These are phyloP conservation scores for Diarsia dahlii DNA, from an alignment of 2,888 invertebrate genomes.

Conservation along the genomic window DNA sequence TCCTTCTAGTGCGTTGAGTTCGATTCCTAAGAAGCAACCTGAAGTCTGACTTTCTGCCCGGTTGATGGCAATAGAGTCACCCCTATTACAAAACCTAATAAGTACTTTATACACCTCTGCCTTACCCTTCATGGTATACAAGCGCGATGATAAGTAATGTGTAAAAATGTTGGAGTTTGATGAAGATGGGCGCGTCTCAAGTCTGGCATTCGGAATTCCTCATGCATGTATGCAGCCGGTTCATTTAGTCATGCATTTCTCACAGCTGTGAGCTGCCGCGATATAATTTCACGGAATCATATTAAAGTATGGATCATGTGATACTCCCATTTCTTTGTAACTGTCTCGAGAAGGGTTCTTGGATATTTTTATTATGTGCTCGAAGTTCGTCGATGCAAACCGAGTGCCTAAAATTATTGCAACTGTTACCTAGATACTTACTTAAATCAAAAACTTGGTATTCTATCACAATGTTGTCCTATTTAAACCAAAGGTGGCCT, in stretches of 20 bases:
- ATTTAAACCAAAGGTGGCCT: neutral
- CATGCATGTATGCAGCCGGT: slow-evolving; percentile 40
- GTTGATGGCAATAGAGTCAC: neutral
- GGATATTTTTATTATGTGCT: neutral
- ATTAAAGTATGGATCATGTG: slow-evolving; percentile 28
- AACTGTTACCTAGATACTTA: neutral
- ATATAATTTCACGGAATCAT: slow-evolving; percentile 53
- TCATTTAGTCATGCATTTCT: slow-evolving; percentile 59
- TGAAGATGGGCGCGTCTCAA: neutral
- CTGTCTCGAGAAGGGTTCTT: slow-evolving; percentile 7
- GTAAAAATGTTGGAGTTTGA: neutral
- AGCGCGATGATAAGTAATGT: neutral
- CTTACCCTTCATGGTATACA: neutral
- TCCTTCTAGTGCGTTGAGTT: neutral
- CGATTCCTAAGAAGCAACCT: neutral
- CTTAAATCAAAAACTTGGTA: neutral
- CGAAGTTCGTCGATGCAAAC: neutral
- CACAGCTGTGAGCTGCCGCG: slow-evolving; percentile 40
- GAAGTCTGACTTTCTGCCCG: neutral
- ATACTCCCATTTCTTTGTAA: slow-evolving; percentile 37
- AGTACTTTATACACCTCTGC: neutral
- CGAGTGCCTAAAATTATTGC: neutral
- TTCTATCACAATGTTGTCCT: neutral
- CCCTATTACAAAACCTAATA: too few relatives aligned
- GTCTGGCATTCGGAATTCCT: slow-evolving; percentile 29